Evolutionary conservation across 1,140 invertebrate genomes (phyloP), one percentile per base, ranked within the genome.

Genomic region (Colletes latitarsis): DNA sequence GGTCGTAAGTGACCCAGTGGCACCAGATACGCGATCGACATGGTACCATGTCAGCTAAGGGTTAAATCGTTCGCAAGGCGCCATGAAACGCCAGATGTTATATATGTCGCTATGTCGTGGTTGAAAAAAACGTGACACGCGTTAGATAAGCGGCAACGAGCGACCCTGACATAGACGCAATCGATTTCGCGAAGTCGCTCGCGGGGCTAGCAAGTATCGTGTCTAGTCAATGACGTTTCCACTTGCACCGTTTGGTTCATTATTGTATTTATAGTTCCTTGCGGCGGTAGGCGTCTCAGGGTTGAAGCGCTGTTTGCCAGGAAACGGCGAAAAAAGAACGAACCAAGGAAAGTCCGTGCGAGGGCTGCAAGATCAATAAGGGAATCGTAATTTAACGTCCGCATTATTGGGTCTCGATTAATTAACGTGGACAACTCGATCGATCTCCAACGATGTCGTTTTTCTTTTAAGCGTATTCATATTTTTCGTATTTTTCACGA

Each of bases 171-270:
- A 79, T 73, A 73, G 70, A 57, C 52, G 49, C 10, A 14, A 79
- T 79, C 77, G 77, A 79, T 79, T 79, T 64, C 77, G 60, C 60
- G 14, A 73, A 64, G 69, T 73, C 21, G 43, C 41, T 53, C 57
- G 76, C 9, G 49, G 14, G 8, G 71, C 21, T 52, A 30, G 15
- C 71, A 15, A 68, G 62, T 58, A 68, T 58, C 64, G 64, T 49
- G 21, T 69, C 69, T 78, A 79, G 77, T 79, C 77, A 66, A 72
- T 79, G 77, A 79, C 70, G 77, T 60, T 64, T 63, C 21, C 39
- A 63, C 52, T 79, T 66, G 15, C 70, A 73, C 8, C 69, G 68
- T 64, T 49, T 69, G 69, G 39, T 78, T 78, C 77, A 72, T 79
- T 79, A 73, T 64, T 79, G 73, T 79, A 73, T 79, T 79, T 64